Evolutionary conservation across 1,140 invertebrate genomes (phyloP), one percentile per base, ranked within the genome.

Genomic region (Euura saliciscinereae): DNA sequence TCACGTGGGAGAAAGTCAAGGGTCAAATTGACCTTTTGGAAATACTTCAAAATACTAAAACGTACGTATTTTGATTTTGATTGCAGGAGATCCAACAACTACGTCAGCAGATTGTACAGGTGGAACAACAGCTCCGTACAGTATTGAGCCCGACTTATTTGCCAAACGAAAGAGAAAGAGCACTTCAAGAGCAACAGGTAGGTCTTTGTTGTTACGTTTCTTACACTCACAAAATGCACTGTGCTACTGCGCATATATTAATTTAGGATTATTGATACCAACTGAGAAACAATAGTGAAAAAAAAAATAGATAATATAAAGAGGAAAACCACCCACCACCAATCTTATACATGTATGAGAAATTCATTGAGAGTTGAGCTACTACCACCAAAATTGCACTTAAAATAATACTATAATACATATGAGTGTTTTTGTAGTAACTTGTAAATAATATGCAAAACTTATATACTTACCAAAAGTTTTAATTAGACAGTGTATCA

Each of bases 151-250:
- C 96, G 65, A 93, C 93, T 76, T 93, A 95, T 88, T 89, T 93
- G 84, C 92, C 95, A 69, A 92, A 93, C 73, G 94, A 97, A 80
- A 90, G 94, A 79, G 95, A 97, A 78, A 93, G 93, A 80, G 95
- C 96, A 82, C 88, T 92, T 73, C 89, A 92, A 81, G 95, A 97
- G 84, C 95, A 97, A 91, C 94, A 96, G 93, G 97, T 98, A 95
- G 92, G 96, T 91, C 76, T 73, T 28, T 28, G 28, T 28, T 67
- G n/a, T 78, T 66, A 10, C 71, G 10, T n/a, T 66, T 11, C 43
- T 7, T 65, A 44, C 7, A 59, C 51, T 59, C 83, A 86, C 81
- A 76, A 78, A 45, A 28, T 28, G 51, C 51, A 59, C 51, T 59
- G 51, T 82, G 78, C 79, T 78, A 28, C 82, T 86, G 77, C 80